Base-by-base conservation (phyloP, 1,140 invertebrate species). In the Atta texana region DNA sequence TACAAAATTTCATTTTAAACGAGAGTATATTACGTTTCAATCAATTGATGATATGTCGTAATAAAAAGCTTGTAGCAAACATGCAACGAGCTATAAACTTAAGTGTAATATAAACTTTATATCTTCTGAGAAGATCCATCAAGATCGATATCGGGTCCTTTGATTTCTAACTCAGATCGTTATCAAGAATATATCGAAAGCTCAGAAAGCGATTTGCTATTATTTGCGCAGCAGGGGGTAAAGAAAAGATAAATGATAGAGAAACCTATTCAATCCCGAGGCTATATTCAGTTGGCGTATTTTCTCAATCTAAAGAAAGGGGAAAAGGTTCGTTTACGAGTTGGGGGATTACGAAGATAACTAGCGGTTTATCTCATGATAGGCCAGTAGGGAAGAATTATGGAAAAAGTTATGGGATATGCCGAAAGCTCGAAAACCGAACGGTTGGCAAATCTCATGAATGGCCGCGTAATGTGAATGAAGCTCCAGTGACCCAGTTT, bases 381-480 rank as follows among this genome's bases (percentile, higher is more conserved):
- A 21, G 55, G 7, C 8, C 28, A 28, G 28, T 24, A 24, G 28
- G 3, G 44, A 24, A 49, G 61, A 44, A 66, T 86, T 91, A 77
- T 68, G 44, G 28, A 88, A 91, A 89, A 90, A 90, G 28, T 75
- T 21, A 34, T 71, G 77, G 61, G 84, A 90, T 55, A 68, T 59
- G 76, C 61, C 51, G 71, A 91, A 87, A 88, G 88, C 84, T 92
- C 89, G 90, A 91, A 92, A 94, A 90, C 93, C 93, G 92, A 94
- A 94, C 91, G 92, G 93, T 95, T 94, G 91, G 92, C 92, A 94
- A 92, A 94, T 94, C 94, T 95, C 94, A 95, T 95, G 94, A 95
- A 95, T 95, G 94, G 94, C 91, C 94, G 93, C 93, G 94, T 94
- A 95, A 95, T 95, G 94, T 95, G 94, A 95, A 95, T 95, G 94